These are phyloP conservation scores for Anthonomus grandis DNA, from an alignment of 1,140 invertebrate species.

Conservation along the genomic window DNA sequence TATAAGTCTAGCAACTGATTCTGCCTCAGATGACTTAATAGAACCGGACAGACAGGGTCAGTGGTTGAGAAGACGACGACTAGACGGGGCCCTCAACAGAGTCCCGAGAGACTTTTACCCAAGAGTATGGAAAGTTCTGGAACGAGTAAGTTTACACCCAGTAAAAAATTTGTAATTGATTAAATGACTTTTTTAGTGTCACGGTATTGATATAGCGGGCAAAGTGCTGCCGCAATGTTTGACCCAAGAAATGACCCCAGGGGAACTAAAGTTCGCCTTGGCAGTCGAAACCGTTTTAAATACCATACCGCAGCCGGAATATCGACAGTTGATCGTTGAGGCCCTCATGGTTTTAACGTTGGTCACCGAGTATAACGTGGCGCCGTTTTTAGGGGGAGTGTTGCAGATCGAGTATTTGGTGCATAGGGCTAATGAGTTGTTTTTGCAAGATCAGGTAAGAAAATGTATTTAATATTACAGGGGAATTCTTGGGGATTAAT, in stretches of 20 bases:
- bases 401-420: conserved; percentile 92
- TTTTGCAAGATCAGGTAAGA: conserved; percentile 91
- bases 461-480: neutral
- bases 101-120: conserved; percentile 97
- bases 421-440: conserved; percentile 90
- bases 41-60: conserved; percentile 89
- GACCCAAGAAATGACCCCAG: conserved; percentile 97
- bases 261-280: conserved; percentile 97
- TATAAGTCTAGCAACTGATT: conserved; percentile 60
- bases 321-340: conserved; percentile 96
- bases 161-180: neutral
- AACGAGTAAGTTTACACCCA: conserved; percentile 61
- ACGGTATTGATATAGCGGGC: conserved; percentile 87
- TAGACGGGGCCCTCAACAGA: conserved; percentile 96
- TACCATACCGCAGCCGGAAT: conserved; percentile 96
- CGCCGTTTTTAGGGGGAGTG: conserved; percentile 68
- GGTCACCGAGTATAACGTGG: conserved; percentile 84
- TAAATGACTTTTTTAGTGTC: conserved; percentile 64
- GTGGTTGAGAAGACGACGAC: conserved; percentile 87
- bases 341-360: conserved; percentile 94
- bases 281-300: conserved; percentile 98
- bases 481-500: too few relatives aligned
- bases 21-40: conserved; percentile 34
- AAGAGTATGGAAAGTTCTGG: conserved; percentile 86
- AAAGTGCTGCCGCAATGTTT: conserved; percentile 84